phyloP scores from a whole-genome alignment of 2,113 vertebrate genomes.

The Osmerus mordax region DNA sequence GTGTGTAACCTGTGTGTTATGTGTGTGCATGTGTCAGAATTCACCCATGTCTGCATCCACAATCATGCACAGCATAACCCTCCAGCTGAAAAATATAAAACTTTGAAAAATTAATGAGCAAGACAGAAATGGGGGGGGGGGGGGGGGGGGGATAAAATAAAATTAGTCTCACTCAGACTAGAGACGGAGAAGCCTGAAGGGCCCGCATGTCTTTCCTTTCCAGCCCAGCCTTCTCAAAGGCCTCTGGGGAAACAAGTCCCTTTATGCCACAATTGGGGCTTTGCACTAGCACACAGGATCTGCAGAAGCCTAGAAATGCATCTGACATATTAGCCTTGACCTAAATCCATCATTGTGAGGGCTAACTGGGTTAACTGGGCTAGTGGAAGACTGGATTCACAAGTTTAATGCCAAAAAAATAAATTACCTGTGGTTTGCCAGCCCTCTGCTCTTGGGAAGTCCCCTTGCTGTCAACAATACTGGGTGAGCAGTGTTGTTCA shows the following conservation, averaged over 20 bases:
- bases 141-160: constrained; percentile 37
- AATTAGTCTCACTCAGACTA: constrained; percentile 35
- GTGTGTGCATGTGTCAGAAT: neutral
- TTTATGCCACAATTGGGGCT: neutral
- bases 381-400: neutral
- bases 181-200: constrained; percentile 30
- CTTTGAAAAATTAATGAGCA: constrained; percentile 54
- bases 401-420: neutral
- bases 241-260: constrained; percentile 3
- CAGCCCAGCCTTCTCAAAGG: constrained; percentile 1
- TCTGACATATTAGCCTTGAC: constrained; percentile 8
- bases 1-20: no score
- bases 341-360: constrained; percentile 8
- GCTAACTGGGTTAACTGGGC: neutral
- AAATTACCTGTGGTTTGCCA: neutral
- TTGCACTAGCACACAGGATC: constrained; percentile 4
- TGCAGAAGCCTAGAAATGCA: constrained; percentile 8
- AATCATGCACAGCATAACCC: constrained; percentile 16
- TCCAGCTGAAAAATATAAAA: constrained; percentile 36
- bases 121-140: constrained; percentile 26
- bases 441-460: neutral
- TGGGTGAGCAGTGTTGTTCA: constrained; percentile 26
- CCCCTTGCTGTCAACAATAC: neutral
- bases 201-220: neutral
- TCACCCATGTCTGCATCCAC: constrained; percentile 18